phyloP scores from a whole-genome alignment of 2,113 vertebrate genomes.

The Pavo muticus region DNA sequence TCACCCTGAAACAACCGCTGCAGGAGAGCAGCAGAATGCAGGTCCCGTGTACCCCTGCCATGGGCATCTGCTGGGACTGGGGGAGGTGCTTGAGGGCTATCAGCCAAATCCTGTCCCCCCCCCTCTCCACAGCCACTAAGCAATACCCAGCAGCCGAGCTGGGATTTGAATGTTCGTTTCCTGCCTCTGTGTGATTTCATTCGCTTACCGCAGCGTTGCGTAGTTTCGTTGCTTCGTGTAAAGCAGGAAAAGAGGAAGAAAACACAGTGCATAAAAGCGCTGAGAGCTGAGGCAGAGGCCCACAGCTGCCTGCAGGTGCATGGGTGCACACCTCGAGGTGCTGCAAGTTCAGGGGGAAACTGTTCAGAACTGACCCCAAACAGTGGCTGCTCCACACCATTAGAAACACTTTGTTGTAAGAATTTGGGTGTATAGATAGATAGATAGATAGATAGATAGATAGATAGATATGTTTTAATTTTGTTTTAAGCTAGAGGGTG shows the following conservation, averaged over 20 bases:
- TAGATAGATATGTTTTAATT: no score
- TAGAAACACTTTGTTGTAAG: neutral
- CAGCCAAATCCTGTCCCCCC: neutral
- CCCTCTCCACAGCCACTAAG: neutral
- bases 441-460: no score
- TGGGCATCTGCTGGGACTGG: neutral
- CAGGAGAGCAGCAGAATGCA: neutral
- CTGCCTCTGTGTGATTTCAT: conserved; percentile 53
- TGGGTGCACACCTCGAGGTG: neutral
- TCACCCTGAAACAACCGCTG: neutral
- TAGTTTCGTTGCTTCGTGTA: conserved; percentile 23
- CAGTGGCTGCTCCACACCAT: neutral
- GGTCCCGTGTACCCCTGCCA: neutral
- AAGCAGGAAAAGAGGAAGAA: conserved; percentile 62
- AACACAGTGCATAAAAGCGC: neutral
- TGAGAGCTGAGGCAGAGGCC: neutral
- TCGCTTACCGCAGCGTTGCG: neutral
- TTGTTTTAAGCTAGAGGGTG: neutral
- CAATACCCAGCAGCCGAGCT: neutral
- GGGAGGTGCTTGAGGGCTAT: neutral
- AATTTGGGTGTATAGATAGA: neutral
- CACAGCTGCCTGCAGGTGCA: neutral
- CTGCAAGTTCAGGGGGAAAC: conserved; percentile 27
- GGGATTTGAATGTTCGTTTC: conserved; percentile 39
- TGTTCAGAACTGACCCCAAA: neutral